Evolutionary conservation across 2,888 invertebrate species (phyloP).

Genomic region (Eudasyphora cyanicolor): DNA sequence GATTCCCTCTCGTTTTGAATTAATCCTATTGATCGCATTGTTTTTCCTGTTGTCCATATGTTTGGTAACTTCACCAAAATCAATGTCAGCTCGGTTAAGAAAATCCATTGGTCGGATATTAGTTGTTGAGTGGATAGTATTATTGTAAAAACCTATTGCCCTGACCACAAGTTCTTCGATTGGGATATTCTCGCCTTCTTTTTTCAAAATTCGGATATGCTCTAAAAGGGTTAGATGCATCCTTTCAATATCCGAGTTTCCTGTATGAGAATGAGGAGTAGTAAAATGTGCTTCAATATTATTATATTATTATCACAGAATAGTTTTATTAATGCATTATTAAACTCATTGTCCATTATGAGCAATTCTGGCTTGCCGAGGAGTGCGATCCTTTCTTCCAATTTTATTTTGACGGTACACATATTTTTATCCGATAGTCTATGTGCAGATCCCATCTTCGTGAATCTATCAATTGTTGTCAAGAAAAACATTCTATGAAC

Average conservation of each 20-base stretch:
- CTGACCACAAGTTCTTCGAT: conserved; percentile 52
- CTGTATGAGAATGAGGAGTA: conserved; percentile 57
- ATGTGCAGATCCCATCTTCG: conserved; percentile 56
- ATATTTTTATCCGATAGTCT: conserved; percentile 54
- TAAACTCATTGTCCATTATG: conserved; percentile 61
- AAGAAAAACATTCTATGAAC: conserved; percentile 49
- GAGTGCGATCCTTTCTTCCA: conserved; percentile 39
- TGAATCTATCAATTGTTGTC: conserved; percentile 59
- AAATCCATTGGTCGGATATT: conserved; percentile 54
- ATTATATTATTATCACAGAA: conserved; percentile 44
- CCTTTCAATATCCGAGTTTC: conserved; percentile 53
- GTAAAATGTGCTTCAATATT: conserved; percentile 51
- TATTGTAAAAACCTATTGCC: conserved; percentile 60
- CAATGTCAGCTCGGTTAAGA: conserved; percentile 45
- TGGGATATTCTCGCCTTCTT: conserved; percentile 29
- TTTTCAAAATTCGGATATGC: conserved; percentile 54
- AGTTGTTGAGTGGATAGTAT: conserved; percentile 54
- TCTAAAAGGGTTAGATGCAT: conserved; percentile 29
- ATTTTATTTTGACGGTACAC: conserved; percentile 45
- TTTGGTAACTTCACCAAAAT: conserved; percentile 10
- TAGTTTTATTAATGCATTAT: conserved; percentile 49
- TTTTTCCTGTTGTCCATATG: conserved; percentile 32
- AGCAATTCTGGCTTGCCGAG: conserved; percentile 41
- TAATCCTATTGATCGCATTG: conserved; percentile 14
- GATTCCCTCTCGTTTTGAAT: neutral